Evolutionary conservation across 2,797 vertebrate genomes (phyloP).

Genomic region (Pseudochaenichthys georgianus): DNA sequence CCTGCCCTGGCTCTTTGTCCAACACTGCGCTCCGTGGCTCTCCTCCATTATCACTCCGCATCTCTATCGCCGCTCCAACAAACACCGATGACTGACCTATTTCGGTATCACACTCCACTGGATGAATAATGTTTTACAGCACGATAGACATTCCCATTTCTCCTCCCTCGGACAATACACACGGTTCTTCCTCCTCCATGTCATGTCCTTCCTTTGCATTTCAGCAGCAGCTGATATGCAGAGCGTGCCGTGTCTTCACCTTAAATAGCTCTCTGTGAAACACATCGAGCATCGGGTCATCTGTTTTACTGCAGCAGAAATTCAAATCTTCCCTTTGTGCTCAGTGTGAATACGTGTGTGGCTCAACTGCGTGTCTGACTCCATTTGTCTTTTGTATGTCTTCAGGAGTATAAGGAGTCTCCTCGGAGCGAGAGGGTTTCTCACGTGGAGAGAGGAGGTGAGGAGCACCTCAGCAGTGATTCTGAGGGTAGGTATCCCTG

Average conservation of each 20-base stretch:
- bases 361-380: conserved; percentile 21
- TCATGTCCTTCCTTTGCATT: conserved; percentile 73
- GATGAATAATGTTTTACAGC: conserved; percentile 53
- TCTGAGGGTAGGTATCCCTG: conserved; percentile 79
- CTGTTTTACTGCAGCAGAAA: conserved; percentile 57
- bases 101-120: conserved; percentile 52
- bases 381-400: conserved; percentile 31
- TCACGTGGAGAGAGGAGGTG: conserved; percentile 60
- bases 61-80: conserved; percentile 47
- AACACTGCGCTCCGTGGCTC: conserved; percentile 63
- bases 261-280: conserved; percentile 62
- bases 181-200: conserved; percentile 59
- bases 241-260: conserved; percentile 61
- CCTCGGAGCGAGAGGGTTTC: conserved; percentile 60
- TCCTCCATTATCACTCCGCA: conserved; percentile 59
- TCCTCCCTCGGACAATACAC: conserved; percentile 65
- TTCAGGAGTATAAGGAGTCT: conserved; percentile 76
- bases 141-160: conserved; percentile 25
- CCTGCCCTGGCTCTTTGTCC: conserved; percentile 78
- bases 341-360: conserved; percentile 41
- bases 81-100: conserved; percentile 52
- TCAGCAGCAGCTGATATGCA: conserved; percentile 70
- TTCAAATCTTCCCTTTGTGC: conserved; percentile 50
- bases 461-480: conserved; percentile 86
- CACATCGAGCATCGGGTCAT: conserved; percentile 38